Base-by-base conservation (phyloP, 1,140 invertebrate species). In the Dendroctonus ponderosae region DNA sequence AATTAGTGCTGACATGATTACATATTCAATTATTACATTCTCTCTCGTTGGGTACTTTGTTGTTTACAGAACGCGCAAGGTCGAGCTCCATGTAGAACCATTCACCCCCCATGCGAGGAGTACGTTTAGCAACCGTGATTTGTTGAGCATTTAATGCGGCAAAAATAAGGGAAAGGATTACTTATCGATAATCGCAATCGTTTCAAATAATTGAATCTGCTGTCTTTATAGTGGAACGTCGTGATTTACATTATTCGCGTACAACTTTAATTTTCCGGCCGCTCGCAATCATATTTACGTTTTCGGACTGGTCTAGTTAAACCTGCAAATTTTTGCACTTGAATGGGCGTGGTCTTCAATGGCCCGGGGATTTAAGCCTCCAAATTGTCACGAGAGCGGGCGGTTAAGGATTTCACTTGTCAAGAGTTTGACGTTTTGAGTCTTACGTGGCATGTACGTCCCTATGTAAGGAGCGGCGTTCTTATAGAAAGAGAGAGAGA, bases 201-300 rank as follows among this genome's bases (percentile, higher is more conserved):
- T 59, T 59, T 59, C 46, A 59, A 59, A 59, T 59, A 59, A 59
- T 59, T 59, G 57, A 59, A 59, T 59, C 43, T 49, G 37, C 39
- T 48, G 57, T 59, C 43, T 59, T 59, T 59, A 48, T 49, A 26
- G 57, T 48, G n/a, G 15, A 39, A 37, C 40, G 57, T 59, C 57
- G 57, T 59, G 57, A 59, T 59, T 59, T 59, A 49, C 46, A 48
- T 49, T 26, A 48, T 43, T 39, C 42, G 12, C 44, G 11, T 50
- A 50, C 12, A 15, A 50, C 48, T n/a, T 50, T 50, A 50, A 50
- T 50, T 50, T 50, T 11, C 48, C 26, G 12, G 12, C 12, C 26
- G 48, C 48, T 14, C 26, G 48, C 48, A 46, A 26, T 26, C 26
- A 26, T 3, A 26, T 26, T n/a, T 26, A 26, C 26, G 3, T 3